Percentiles rank a stretch among this genome's conserved stretches.
Conservation (phyloP, 2,888 invertebrate genomes). For the Plagodis dolabraria region DNA sequence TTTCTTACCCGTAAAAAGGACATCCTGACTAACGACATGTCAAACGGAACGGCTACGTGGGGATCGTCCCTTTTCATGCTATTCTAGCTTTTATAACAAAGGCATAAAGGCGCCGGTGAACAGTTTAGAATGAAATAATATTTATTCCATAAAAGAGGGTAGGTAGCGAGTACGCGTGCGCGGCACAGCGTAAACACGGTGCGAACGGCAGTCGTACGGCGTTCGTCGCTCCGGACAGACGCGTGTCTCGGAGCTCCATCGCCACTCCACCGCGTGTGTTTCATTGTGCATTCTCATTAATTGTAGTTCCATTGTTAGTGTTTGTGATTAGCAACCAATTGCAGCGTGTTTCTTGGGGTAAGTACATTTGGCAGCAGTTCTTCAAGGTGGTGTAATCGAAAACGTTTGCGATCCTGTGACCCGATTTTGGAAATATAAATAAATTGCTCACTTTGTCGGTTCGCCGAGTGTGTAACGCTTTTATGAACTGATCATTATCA, state of each 20-base stretch:
- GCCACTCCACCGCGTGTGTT: conserved; percentile 62
- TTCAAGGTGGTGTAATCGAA: conserved; percentile 3
- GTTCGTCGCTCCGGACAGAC: conserved; percentile 50
- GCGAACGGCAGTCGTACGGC: conserved; percentile 59
- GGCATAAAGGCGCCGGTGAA: conserved; percentile 39
- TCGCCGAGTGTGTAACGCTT: conserved; percentile 27
- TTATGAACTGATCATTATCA: conserved; percentile 33
- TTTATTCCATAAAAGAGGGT: conserved; percentile 53
- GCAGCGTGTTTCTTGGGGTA: conserved; percentile 60
- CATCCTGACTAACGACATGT: conserved; percentile 31
- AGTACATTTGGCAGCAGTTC: conserved; percentile 29
- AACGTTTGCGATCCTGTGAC: conserved; percentile 39
- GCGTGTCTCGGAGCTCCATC: conserved; percentile 37
- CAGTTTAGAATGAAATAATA: conserved; percentile 33
- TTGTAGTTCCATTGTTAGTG: conserved; percentile 46
- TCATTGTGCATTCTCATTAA: conserved; percentile 48
- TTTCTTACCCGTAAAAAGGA: conserved; percentile 34
- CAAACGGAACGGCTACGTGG: conserved; percentile 18
- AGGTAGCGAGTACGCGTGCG: conserved; percentile 64
- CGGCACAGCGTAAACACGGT: conserved; percentile 69
- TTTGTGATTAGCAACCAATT: conserved; percentile 46
- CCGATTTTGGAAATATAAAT: conserved; percentile 51
- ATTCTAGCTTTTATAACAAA: conserved; percentile 38
- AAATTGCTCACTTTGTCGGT: conserved; percentile 32
- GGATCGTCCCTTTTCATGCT: conserved; percentile 12